A percentile compares a stretch with the other conserved stretches of the same genome.
Conservation (phyloP, 2,888 invertebrate species). For the Heteromyza rotundicornis region DNA sequence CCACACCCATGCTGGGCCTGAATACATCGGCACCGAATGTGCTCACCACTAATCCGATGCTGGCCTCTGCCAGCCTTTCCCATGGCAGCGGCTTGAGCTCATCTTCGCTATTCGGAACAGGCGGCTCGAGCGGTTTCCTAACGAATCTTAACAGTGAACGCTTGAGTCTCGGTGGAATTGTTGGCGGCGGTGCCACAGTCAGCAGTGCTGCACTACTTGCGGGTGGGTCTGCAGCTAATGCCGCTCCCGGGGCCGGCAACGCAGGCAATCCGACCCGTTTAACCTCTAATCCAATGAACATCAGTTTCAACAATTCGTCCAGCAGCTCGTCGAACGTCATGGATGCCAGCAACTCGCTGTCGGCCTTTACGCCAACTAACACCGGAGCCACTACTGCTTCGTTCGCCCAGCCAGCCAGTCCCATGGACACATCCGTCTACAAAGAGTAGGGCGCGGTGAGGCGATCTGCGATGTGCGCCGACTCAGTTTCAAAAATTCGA, state of each 20-base stretch:
- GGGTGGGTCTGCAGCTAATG: conserved; percentile 23
- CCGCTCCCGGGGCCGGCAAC: conserved; percentile 30
- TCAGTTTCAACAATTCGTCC: conserved; percentile 58
- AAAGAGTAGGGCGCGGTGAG: conserved; percentile 69
- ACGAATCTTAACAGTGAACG: conserved; percentile 52
- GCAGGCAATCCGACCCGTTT: conserved; percentile 40
- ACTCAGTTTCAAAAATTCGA: too few relatives aligned
- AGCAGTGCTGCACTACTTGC: conserved; percentile 1
- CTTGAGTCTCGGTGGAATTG: conserved; percentile 38
- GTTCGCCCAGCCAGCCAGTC: conserved; percentile 72
- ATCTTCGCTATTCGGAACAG: conserved; percentile 23
- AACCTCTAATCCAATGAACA: conserved; percentile 54
- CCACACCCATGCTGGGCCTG: conserved; percentile 66
- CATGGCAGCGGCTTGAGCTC: conserved; percentile 32
- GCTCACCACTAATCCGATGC: conserved; percentile 50
- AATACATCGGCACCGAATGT: conserved; percentile 64
- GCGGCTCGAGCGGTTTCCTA: conserved; percentile 39
- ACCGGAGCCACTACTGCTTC: conserved; percentile 48
- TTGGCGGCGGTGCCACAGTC: conserved; percentile 22
- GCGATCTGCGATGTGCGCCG: too few relatives aligned
- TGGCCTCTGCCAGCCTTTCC: conserved; percentile 36
- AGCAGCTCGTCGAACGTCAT: conserved; percentile 47
- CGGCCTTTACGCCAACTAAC: conserved; percentile 58
- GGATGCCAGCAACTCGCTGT: conserved; percentile 54
- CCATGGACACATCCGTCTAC: conserved; percentile 74